Conservation (phyloP, 2,797 vertebrate species). For the Clarias platycephalus region DNA sequence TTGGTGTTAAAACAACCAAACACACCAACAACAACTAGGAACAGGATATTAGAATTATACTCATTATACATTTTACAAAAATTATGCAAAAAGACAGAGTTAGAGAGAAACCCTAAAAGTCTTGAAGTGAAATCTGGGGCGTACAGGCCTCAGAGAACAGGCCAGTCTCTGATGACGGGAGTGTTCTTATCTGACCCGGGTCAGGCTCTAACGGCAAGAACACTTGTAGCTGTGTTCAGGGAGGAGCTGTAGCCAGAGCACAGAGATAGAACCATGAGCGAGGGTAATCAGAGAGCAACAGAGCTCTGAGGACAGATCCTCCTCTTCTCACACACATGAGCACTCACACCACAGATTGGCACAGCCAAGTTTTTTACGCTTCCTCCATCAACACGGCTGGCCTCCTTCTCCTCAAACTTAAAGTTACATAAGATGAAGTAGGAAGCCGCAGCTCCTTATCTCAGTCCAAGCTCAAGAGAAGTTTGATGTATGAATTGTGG, state of each 20-base stretch:
- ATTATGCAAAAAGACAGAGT: not conserved
- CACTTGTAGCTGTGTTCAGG: constrained; percentile 56
- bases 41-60: not conserved
- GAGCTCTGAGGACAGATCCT: constrained; percentile 42
- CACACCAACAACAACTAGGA: not conserved
- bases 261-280: constrained; percentile 75
- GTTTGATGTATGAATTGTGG: constrained; percentile 22
- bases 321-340: constrained; percentile 48
- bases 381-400: constrained; percentile 34
- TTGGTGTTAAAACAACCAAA: not conserved
- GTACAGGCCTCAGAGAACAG: constrained; percentile 56
- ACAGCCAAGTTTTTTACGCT: constrained; percentile 53
- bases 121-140: constrained; percentile 75
- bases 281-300: constrained; percentile 67
- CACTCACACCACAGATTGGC: constrained; percentile 71
- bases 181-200: constrained; percentile 85
- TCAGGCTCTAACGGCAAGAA: constrained; percentile 83
- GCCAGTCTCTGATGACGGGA: constrained; percentile 64
- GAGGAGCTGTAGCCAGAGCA: constrained; percentile 63
- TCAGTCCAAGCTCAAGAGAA: constrained; percentile 19
- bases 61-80: not conserved
- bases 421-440: constrained; percentile 46
- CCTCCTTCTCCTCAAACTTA: constrained; percentile 42
- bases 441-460: constrained; percentile 57
- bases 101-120: constrained; percentile 25